Conservation (phyloP, 2,888 invertebrate species). For the Meandrusa payeni region DNA sequence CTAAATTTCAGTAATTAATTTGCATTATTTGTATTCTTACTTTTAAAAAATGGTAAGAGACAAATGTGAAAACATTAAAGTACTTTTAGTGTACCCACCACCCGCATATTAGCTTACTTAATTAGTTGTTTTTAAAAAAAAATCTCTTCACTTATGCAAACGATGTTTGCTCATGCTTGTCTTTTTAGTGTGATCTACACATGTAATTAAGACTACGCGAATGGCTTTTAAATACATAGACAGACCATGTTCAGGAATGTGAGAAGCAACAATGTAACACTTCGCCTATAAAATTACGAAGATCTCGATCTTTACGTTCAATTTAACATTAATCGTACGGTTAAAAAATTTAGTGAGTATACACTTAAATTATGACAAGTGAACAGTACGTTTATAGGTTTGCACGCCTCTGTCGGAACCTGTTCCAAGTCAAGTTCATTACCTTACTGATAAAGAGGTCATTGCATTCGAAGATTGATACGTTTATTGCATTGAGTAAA, state of each 20-base stretch:
- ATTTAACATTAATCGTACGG: neutral
- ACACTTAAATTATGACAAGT: constrained; percentile 2
- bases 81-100: no score
- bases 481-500: neutral
- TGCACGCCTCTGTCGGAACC: constrained; percentile 1
- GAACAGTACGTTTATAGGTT: constrained; percentile 1
- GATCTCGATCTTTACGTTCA: constrained; percentile 3
- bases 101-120: no score
- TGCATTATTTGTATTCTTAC: no score
- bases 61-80: no score
- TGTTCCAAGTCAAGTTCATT: constrained; percentile 12
- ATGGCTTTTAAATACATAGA: constrained; percentile 1
- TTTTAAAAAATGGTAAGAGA: no score
- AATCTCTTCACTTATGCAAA: no score
- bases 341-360: constrained; percentile 4
- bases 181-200: no score
- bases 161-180: no score
- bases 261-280: constrained; percentile 7
- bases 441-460: constrained; percentile 7
- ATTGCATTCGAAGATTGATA: neutral
- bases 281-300: constrained; percentile 2
- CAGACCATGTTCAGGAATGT: neutral
- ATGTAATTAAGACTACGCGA: no score
- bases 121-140: no score
- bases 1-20: no score